A percentile compares a stretch with the other conserved stretches of the same genome.
Evolutionary conservation across 2,888 invertebrate species (phyloP).

Genomic region (Amitus sp.): DNA sequence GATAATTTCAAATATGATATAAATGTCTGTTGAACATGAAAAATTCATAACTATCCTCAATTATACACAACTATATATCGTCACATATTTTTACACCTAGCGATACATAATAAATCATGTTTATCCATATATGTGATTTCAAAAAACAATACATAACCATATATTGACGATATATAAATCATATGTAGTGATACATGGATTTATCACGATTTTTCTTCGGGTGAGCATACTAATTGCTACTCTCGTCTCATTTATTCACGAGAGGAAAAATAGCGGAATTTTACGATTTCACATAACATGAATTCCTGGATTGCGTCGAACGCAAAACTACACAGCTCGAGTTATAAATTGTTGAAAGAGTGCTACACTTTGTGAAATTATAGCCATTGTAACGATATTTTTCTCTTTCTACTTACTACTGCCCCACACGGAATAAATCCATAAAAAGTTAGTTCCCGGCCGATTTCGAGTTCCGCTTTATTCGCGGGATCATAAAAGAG

Average conservation of each 20-base stretch:
- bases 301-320: slow-evolving; percentile 17
- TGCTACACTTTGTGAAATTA: slow-evolving; percentile 32
- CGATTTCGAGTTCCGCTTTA: slow-evolving; percentile 24
- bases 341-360: slow-evolving; percentile 33
- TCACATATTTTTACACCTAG: too few species aligned
- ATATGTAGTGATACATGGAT: too few species aligned
- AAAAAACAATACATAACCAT: too few species aligned
- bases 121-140: too few species aligned
- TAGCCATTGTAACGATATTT: slow-evolving; percentile 32
- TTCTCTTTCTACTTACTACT: slow-evolving; percentile 19
- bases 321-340: slow-evolving; percentile 11
- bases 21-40: too few species aligned
- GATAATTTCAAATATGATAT: too few species aligned
- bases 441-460: slow-evolving; percentile 34
- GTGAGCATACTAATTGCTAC: not conserved
- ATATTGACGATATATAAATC: too few species aligned
- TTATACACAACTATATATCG: too few species aligned
- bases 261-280: not conserved
- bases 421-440: slow-evolving; percentile 31
- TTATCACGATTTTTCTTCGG: too few species aligned
- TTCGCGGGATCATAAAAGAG: slow-evolving; percentile 27
- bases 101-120: too few species aligned
- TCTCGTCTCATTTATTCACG: not conserved
- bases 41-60: too few species aligned
- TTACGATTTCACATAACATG: slow-evolving; percentile 4